phyloP scores from a whole-genome alignment of 2,113 vertebrate genomes.

The Indri indri region DNA sequence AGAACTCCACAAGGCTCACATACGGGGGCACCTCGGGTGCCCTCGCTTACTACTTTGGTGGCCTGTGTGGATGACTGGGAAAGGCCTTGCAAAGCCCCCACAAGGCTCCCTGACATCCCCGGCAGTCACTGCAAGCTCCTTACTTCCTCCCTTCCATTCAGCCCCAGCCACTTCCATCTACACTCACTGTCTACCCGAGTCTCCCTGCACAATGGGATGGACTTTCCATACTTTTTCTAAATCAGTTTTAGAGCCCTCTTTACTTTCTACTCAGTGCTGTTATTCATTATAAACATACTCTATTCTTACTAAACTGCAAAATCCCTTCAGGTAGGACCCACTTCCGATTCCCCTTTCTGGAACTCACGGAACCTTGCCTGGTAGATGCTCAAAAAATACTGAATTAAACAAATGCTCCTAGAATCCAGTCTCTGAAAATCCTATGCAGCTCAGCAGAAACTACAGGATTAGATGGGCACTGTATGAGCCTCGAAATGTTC shows the following conservation, averaged over 20 bases:
- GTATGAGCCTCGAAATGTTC: neutral
- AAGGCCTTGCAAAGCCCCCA: neutral
- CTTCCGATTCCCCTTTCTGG: neutral
- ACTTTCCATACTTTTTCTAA: neutral
- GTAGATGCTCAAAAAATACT: neutral
- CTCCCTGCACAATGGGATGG: neutral
- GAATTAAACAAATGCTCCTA: neutral
- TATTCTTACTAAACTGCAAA: neutral
- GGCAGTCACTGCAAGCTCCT: neutral
- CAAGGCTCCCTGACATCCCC: neutral
- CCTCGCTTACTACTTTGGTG: neutral
- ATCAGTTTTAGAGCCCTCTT: neutral
- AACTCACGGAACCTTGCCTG: neutral
- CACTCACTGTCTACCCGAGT: accelerated
- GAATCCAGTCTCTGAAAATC: neutral
- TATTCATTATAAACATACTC: neutral
- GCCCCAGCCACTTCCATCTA: neutral
- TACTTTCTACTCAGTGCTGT: neutral
- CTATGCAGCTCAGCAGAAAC: neutral
- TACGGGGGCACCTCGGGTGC: accelerated
- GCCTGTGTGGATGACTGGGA: neutral
- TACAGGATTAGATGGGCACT: neutral
- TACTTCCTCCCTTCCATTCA: neutral
- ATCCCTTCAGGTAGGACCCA: neutral
- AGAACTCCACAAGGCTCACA: neutral